phyloP scores from a whole-genome alignment of 2,888 invertebrate genomes.

The Plagiodera versicolora region DNA sequence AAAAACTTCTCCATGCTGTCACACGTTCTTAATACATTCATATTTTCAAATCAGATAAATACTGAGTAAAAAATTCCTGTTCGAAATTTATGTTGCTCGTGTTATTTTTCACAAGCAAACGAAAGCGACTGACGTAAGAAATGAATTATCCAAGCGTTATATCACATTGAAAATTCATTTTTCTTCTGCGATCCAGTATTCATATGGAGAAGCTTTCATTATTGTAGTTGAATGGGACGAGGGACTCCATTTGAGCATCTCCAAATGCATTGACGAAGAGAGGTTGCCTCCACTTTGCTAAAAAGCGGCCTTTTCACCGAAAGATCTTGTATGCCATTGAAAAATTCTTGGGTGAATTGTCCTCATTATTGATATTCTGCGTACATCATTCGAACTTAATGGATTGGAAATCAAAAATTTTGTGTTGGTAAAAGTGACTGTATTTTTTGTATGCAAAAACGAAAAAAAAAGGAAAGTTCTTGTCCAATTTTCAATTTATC shows the following conservation, averaged over 20 bases:
- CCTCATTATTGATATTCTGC: not conserved
- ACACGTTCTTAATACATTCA: too few species aligned
- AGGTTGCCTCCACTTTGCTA: not conserved
- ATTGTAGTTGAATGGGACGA: constrained; percentile 16
- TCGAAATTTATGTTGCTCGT: not conserved
- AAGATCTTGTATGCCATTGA: not conserved
- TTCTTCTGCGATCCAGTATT: constrained; percentile 11
- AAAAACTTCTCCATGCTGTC: too few species aligned
- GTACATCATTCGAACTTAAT: too few species aligned
- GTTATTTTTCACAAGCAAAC: not conserved
- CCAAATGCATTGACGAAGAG: not conserved
- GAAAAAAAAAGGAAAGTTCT: too few species aligned
- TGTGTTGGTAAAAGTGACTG: too few species aligned
- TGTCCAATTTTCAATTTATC: too few species aligned
- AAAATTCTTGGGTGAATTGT: not conserved
- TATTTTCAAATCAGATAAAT: too few species aligned
- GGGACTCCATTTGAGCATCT: not conserved
- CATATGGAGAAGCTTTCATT: constrained; percentile 18
- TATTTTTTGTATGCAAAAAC: too few species aligned
- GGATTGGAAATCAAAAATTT: too few species aligned
- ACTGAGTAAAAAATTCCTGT: not conserved
- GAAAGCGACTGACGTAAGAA: not conserved
- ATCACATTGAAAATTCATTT: not conserved
- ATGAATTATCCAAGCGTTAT: not conserved
- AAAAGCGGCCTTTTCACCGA: not conserved